A percentile compares a stretch with the other conserved stretches of the same genome.
These are phyloP conservation scores for Leptopilina drosophilae DNA, from an alignment of 2,888 invertebrate genomes.

Conservation along the genomic window DNA sequence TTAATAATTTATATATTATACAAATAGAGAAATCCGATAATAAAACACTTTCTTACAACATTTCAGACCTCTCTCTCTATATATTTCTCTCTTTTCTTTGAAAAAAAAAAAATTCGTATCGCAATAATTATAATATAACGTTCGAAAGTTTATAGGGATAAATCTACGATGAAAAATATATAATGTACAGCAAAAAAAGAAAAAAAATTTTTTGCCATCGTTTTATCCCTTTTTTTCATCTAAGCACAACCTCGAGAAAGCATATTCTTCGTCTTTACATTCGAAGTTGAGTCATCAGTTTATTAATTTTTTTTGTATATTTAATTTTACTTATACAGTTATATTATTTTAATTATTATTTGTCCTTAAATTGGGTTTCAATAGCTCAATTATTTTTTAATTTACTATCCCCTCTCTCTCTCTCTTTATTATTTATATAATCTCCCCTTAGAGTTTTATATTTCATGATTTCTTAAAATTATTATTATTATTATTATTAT, in stretches of 20 bases:
- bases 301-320: not conserved
- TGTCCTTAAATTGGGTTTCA: constrained; percentile 32
- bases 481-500: not conserved
- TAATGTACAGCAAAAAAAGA: constrained; percentile 55
- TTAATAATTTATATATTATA: constrained; percentile 21
- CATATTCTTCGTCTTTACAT: constrained; percentile 45
- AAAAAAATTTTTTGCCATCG: constrained; percentile 6
- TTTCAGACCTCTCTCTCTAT: not conserved
- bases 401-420: constrained; percentile 27
- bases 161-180: constrained; percentile 59
- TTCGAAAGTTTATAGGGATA: constrained; percentile 53
- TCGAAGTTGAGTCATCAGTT: not conserved
- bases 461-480: not conserved
- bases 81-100: not conserved
- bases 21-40: constrained; percentile 23
- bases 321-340: constrained; percentile 17
- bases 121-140: constrained; percentile 30
- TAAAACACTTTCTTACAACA: constrained; percentile 40
- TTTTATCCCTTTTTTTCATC: constrained; percentile 43
- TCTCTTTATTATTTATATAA: not conserved
- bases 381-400: constrained; percentile 17
- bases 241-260: constrained; percentile 51
- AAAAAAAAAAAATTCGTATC: constrained; percentile 10
- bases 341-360: constrained; percentile 27
- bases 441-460: constrained; percentile 30